Evolutionary conservation across 2,797 vertebrate genomes (phyloP), one percentile per base, ranked within the genome.

Genomic region (Iguana delicatissima): DNA sequence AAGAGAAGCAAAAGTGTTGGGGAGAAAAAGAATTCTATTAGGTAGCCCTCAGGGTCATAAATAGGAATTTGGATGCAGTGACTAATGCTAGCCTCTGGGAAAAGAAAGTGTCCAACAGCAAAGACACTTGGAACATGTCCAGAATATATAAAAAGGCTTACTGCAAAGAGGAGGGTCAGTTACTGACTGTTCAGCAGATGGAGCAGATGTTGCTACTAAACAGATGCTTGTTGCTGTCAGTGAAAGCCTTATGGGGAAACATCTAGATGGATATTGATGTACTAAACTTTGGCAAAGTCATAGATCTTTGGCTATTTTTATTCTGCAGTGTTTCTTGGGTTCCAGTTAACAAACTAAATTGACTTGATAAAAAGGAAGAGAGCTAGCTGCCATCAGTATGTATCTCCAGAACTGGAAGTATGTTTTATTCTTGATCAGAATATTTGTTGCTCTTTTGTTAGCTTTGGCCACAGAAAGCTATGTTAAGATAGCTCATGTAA

Each of bases 211-310:
- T 89, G 62, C 50, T 84, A 89, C 84, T 92, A 89, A 87, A 92
- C 91, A 87, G 91, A 92, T 84, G 85, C 88, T 89, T 89, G 88
- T 89, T 92, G 84, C 85, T 92, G 88, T 87, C 91, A 87, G 72
- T 79, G 22, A 52, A 72, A 84, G 35, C 84, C 91, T 92, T 87
- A 50, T 92, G 88, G 91, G 91, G 88, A 92, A 89, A 87, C 88
- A 86, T 92, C 62, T 77, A 89, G 50, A 87, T 87, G 84, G 88
- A 87, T 92, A 92, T 92, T 89, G 88, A 92, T 87, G 88, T 84
- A 80, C 55, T 77, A 92, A 86, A 87, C 84, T 89, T 92, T 89
- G 91, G 88, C 84, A 89, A 87, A 92, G 88, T 92, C 59, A 62
- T 86, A 80, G 59, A 89, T 87, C 88, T 89, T 79, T 79, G 79